Percentiles rank a stretch among this genome's conserved stretches.
Evolutionary conservation across 2,113 vertebrate species (phyloP).

Genomic region (Nymphicus hollandicus): DNA sequence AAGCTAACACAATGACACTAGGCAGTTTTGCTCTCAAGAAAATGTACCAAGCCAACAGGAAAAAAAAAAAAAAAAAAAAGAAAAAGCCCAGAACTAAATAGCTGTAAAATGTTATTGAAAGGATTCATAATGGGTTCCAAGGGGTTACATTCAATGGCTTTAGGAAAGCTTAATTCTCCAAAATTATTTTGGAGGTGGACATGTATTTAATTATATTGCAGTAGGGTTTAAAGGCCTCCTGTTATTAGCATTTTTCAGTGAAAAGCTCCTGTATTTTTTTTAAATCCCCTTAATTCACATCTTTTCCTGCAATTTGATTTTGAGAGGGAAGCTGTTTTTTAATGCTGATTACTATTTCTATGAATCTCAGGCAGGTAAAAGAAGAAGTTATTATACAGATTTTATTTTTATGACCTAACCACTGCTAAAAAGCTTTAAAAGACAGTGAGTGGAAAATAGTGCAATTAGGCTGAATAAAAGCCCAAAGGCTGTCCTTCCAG

Average conservation of each 20-base stretch:
- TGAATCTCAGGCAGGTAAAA: conserved; percentile 37
- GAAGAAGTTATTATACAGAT: background rate
- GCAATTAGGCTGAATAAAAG: background rate
- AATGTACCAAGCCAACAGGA: conserved; percentile 18
- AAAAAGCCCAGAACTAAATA: background rate
- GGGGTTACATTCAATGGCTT: background rate
- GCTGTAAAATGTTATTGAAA: conserved; percentile 59
- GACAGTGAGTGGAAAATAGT: background rate
- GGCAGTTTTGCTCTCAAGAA: conserved; percentile 48
- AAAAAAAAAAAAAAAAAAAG: conserved; percentile 1
- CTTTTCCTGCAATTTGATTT: conserved; percentile 10
- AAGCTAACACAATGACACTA: conserved; percentile 13
- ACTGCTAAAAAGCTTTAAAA: conserved; percentile 14
- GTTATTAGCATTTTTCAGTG: background rate
- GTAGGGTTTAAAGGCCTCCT: conserved; percentile 15
- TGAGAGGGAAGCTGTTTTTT: background rate
- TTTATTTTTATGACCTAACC: conserved; percentile 14
- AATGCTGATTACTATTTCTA: conserved; percentile 32
- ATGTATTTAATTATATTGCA: conserved; percentile 33
- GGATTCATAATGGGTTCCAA: conserved; percentile 20
- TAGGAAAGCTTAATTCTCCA: conserved; percentile 26
- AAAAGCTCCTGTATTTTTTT: conserved; percentile 25
- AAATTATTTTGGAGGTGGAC: conserved; percentile 2
- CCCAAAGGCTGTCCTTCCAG: background rate
- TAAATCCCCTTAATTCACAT: conserved; percentile 28